Conservation (phyloP, 2,888 invertebrate genomes). For the Seira sanloemensis region DNA sequence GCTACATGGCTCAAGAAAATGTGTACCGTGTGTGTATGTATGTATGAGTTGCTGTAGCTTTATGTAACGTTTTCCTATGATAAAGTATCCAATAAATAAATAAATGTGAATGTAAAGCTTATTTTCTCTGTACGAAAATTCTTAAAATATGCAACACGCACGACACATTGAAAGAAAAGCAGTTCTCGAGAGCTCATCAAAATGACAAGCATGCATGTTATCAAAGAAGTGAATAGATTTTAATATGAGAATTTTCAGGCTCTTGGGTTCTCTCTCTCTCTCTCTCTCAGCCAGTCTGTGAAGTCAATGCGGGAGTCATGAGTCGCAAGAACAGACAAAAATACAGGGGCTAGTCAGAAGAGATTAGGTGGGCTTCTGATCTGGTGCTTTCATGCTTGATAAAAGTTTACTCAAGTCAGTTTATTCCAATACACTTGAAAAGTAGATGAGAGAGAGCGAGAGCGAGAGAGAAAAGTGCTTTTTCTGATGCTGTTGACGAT, state of each 20-base stretch:
- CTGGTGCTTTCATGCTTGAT: no score
- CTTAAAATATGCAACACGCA: background rate
- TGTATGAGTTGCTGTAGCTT: background rate
- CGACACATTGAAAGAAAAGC: background rate
- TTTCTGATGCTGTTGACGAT: constrained; percentile 29
- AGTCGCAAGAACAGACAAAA: background rate
- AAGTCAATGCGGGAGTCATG: background rate
- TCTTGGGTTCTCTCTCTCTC: background rate
- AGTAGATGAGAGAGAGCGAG: background rate
- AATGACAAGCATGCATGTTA: background rate
- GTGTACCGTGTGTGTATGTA: background rate
- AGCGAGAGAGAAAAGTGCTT: no score
- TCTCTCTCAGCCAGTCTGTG: no score
- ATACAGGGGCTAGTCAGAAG: background rate
- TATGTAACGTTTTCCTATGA: background rate
- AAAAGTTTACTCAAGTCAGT: no score
- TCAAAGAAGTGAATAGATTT: background rate
- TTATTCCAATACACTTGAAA: no score
- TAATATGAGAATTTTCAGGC: background rate
- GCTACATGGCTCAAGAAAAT: background rate
- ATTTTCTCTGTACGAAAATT: background rate
- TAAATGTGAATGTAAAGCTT: background rate
- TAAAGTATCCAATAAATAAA: background rate
- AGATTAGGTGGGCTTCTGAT: background rate
- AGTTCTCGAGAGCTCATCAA: background rate